A percentile compares a stretch with the other conserved stretches of the same genome.
phyloP scores from a whole-genome alignment of 2,113 vertebrate genomes.

The Sinocyclocheilus rhinocerous region DNA sequence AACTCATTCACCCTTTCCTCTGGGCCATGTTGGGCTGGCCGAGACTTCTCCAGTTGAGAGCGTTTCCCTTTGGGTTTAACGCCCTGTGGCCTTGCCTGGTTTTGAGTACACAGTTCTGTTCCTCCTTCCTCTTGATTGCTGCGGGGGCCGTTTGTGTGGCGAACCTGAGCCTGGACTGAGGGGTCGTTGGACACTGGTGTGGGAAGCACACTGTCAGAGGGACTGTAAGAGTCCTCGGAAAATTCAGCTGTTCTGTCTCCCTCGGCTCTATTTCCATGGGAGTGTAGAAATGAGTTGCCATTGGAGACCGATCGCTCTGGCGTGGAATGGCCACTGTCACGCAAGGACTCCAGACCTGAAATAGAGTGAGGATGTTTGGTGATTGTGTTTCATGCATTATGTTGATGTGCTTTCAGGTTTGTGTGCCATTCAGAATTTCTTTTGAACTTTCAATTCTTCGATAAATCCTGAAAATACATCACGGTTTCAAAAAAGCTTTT shows the following conservation, averaged over 20 bases:
- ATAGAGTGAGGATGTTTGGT: not conserved
- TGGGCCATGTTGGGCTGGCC: constrained; percentile 53
- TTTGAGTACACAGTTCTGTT: constrained; percentile 72
- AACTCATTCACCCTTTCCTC: constrained; percentile 90
- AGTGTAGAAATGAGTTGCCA: constrained; percentile 78
- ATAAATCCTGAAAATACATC: too few relatives aligned
- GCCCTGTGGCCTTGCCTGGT: constrained; percentile 63
- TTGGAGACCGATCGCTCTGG: constrained; percentile 87
- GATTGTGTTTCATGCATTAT: not conserved
- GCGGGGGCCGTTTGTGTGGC: constrained; percentile 86
- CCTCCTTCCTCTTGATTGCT: constrained; percentile 86
- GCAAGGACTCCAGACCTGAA: constrained; percentile 89
- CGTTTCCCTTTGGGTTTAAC: constrained; percentile 73
- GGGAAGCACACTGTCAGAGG: constrained; percentile 88
- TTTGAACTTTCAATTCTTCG: too few relatives aligned
- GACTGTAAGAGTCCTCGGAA: constrained; percentile 89
- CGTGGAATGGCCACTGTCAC: constrained; percentile 93
- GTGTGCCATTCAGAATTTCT: not conserved
- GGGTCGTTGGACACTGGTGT: constrained; percentile 87
- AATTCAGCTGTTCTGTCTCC: constrained; percentile 73
- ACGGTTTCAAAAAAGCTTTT: too few relatives aligned
- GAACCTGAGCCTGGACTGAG: constrained; percentile 80
- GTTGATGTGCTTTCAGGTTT: not conserved
- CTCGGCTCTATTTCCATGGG: constrained; percentile 65
- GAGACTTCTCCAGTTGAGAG: constrained; percentile 67